Percentiles rank a stretch among this genome's conserved stretches.
Evolutionary conservation across 1,140 invertebrate species (phyloP).

Genomic region (Drosophila auraria): DNA sequence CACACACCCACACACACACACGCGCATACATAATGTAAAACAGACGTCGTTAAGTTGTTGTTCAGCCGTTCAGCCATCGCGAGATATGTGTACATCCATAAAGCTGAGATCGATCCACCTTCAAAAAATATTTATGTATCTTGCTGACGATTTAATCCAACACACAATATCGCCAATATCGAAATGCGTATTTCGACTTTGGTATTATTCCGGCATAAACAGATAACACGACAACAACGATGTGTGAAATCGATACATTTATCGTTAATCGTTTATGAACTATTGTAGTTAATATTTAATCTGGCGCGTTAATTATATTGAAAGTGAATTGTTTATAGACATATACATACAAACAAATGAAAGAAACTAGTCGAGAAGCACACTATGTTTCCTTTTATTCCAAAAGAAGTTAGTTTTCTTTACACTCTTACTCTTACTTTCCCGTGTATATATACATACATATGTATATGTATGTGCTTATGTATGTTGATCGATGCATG

Average conservation of each 20-base stretch:
- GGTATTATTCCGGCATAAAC: constrained; percentile 49
- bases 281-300: constrained; percentile 45
- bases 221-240: constrained; percentile 20
- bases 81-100: constrained; percentile 40
- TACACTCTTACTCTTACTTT: constrained; percentile 28
- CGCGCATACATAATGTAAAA: constrained; percentile 7
- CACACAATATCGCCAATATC: constrained; percentile 21
- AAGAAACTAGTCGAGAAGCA: constrained; percentile 38
- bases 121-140: constrained; percentile 46
- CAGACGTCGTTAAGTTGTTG: constrained; percentile 75
- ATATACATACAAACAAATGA: constrained; percentile 14
- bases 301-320: constrained; percentile 35
- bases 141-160: constrained; percentile 64
- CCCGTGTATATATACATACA: constrained; percentile 39
- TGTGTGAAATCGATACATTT: constrained; percentile 41
- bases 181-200: constrained; percentile 27
- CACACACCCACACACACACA: background rate
- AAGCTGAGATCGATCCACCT: constrained; percentile 56
- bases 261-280: constrained; percentile 44
- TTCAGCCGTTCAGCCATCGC: constrained; percentile 60
- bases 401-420: constrained; percentile 23
- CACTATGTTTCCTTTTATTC: constrained; percentile 30
- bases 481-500: constrained; percentile 29
- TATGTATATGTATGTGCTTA: constrained; percentile 27
- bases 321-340: constrained; percentile 20